Conservation (phyloP, 2,797 vertebrate species). For the Discoglossus pictus region DNA sequence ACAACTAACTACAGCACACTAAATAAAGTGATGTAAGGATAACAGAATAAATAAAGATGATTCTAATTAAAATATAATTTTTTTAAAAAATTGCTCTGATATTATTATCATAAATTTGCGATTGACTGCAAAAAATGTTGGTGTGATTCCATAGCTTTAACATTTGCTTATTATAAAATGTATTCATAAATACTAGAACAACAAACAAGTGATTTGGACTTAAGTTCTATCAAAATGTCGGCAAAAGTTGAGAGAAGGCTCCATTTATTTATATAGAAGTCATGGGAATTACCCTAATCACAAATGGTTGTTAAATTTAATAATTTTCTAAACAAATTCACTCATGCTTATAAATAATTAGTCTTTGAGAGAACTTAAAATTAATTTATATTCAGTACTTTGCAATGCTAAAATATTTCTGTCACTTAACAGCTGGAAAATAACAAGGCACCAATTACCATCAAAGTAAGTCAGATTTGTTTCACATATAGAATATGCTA, state of each 20-base stretch:
- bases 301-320: constrained; percentile 38
- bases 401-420: constrained; percentile 32
- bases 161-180: no score
- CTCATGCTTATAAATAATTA: constrained; percentile 42
- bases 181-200: no score
- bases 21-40: no score
- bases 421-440: constrained; percentile 26
- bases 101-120: no score
- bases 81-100: no score
- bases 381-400: constrained; percentile 35
- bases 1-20: no score
- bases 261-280: constrained; percentile 25
- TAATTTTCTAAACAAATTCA: constrained; percentile 38
- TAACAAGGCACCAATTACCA: constrained; percentile 22
- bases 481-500: constrained; percentile 6
- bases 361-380: constrained; percentile 40
- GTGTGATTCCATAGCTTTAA: no score
- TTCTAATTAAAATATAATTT: no score
- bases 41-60: no score
- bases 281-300: constrained; percentile 25
- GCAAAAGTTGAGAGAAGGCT: not conserved
- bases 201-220: no score
- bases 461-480: not conserved
- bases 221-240: no score
- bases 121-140: no score